Percentiles rank a stretch among this genome's conserved stretches.
Evolutionary conservation across 1,140 invertebrate species (phyloP).

Genomic region (Chrysomallon squamiferum): DNA sequence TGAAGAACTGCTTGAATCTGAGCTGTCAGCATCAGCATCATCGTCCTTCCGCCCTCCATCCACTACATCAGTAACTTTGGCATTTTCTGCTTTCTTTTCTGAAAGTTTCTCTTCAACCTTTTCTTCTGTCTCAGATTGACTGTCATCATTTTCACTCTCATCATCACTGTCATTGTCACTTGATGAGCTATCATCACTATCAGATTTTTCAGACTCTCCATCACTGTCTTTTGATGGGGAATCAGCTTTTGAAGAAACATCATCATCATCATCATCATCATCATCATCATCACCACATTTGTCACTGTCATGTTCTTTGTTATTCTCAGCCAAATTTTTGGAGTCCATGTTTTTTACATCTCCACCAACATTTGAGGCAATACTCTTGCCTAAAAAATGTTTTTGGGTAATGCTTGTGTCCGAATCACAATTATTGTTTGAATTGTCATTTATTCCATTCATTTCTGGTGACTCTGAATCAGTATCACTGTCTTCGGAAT

Average conservation of each 20-base stretch:
- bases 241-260: not conserved
- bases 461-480: too few species aligned
- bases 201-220: slow-evolving; percentile 6
- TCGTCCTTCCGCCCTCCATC: slow-evolving; percentile 54
- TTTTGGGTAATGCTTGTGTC: too few species aligned
- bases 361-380: too few species aligned
- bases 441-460: too few species aligned
- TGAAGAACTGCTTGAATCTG: too few species aligned
- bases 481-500: too few species aligned
- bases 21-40: slow-evolving; percentile 35
- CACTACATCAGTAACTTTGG: slow-evolving; percentile 18
- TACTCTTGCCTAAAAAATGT: slow-evolving; percentile 1
- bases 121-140: slow-evolving; percentile 1
- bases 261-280: slow-evolving; percentile 6
- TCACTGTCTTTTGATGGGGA: slow-evolving; percentile 1
- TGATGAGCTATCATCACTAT: not conserved
- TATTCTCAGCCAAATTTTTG: slow-evolving; percentile 22
- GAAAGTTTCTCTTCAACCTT: slow-evolving; percentile 20
- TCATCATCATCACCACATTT: slow-evolving; percentile 5
- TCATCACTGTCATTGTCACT: slow-evolving; percentile 6
- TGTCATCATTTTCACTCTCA: not conserved
- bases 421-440: too few species aligned
- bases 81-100: slow-evolving; percentile 22
- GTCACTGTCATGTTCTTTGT: slow-evolving; percentile 11
- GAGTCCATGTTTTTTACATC: slow-evolving; percentile 15